phyloP scores from a whole-genome alignment of 2,888 invertebrate species.

The Rugalucina vietnamica region DNA sequence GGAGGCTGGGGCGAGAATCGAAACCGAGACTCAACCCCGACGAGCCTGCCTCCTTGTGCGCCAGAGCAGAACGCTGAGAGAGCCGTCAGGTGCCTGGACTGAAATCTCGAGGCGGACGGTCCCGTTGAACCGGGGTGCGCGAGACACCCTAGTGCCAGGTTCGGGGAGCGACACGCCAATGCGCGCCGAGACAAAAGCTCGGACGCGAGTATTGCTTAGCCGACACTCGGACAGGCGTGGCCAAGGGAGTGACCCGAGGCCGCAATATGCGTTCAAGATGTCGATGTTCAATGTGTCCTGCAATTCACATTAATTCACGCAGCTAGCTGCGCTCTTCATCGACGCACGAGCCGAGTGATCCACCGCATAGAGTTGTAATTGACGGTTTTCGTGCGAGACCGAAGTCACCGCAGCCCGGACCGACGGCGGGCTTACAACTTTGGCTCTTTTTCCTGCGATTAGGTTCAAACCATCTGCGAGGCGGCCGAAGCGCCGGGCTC shows the following conservation, averaged over 20 bases:
- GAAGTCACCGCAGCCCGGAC: background rate
- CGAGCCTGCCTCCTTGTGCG: background rate
- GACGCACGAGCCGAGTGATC: slow-evolving; percentile 87
- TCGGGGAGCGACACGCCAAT: slow-evolving; percentile 35
- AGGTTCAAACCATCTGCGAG: background rate
- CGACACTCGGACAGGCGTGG: slow-evolving; percentile 83
- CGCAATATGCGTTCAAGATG: slow-evolving; percentile 88
- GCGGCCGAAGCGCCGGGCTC: background rate
- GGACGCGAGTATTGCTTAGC: background rate
- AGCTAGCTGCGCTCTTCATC: slow-evolving; percentile 87
- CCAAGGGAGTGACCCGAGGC: slow-evolving; percentile 83
- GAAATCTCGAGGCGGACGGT: slow-evolving; percentile 36
- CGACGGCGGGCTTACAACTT: background rate
- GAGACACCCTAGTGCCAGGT: background rate
- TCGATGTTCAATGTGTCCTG: slow-evolving; percentile 86
- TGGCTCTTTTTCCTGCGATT: background rate
- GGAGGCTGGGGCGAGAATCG: slow-evolving; percentile 74
- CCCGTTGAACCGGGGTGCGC: background rate
- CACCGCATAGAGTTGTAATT: slow-evolving; percentile 73
- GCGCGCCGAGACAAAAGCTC: slow-evolving; percentile 4
- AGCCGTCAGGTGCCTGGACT: background rate
- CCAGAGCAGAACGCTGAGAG: background rate
- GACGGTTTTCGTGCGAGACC: background rate
- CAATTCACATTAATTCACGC: slow-evolving; percentile 85
- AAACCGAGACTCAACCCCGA: background rate